Base-by-base conservation (phyloP, 1,140 invertebrate genomes). In the Ditylenchus dipsaci region DNA sequence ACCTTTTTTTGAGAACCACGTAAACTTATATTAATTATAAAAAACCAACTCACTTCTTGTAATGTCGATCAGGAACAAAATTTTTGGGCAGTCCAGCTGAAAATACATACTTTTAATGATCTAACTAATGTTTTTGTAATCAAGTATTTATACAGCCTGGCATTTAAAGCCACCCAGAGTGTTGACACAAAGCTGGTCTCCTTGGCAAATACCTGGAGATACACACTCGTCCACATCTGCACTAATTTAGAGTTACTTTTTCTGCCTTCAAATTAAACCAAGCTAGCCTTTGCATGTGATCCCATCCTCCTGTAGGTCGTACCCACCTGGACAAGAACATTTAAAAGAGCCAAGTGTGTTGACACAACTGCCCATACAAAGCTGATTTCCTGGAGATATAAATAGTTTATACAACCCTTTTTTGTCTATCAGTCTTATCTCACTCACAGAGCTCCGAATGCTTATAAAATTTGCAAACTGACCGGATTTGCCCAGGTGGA, bases 161-260 rank as follows among this genome's bases (percentile, higher is more conserved):
- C 95, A 97, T 72, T 90, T 89, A 82, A 88, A 92, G 69, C 90
- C 87, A 0, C 95, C 95, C 59, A 90, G 85, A 0, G 89, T 92
- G 83, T 87, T 87, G 27, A 85, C 79, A 68, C 86, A 87, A 9
- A 76, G 29, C 17, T 70, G 45, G 26, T 63, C 27, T 69, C 65
- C 82, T 81, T 82, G 21, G 70, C 75, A 49, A 65, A 73, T 61
- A 74, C 19, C 33, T 62, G 42, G 21, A 63, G 60, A 63, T 13
- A 61, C 27, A 56, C 84, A 84, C 68, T 84, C 84, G 68, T 84
- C 79, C 21, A 85, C 80, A 67, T 84, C 84, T 85, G 60, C 69
- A 66, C 21, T n/a, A 9, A 8, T 58, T 49, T 49, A n/a, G n/a
- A n/a, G n/a, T 65, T 67, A 71, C 23, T 0, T 53, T 73, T n/a